Conservation (phyloP, 2,797 vertebrate genomes). For the Lepidocolaptes lacrymiger region DNA sequence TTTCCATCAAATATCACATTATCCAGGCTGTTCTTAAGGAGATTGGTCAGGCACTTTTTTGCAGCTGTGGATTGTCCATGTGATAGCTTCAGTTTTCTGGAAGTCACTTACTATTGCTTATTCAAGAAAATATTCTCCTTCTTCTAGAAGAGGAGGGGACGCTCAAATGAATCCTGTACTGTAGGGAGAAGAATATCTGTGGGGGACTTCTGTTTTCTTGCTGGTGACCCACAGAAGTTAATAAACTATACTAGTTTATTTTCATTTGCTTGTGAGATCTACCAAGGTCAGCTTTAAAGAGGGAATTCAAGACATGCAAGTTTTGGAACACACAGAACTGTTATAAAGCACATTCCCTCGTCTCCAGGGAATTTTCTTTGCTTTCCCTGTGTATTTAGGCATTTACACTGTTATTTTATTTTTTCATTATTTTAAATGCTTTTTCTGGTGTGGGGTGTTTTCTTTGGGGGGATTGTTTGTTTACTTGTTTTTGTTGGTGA, state of each 20-base stretch:
- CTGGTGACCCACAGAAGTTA: neutral
- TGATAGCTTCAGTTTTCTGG: neutral
- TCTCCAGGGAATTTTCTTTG: neutral
- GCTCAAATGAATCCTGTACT: neutral
- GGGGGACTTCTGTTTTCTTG: neutral
- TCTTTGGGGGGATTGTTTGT: no score
- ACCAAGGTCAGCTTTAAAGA: neutral
- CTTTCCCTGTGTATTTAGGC: neutral
- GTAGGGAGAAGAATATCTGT: neutral
- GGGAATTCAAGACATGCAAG: neutral
- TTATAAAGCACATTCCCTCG: neutral
- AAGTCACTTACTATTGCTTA: neutral
- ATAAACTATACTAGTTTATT: neutral
- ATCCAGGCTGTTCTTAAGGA: neutral
- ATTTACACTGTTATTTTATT: neutral
- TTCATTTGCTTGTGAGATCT: neutral
- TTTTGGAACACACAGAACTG: neutral
- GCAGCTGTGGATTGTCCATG: neutral
- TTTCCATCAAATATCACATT: neutral
- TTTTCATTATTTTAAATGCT: neutral
- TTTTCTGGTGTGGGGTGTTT: accelerated
- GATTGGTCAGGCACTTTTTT: neutral
- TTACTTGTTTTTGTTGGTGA: neutral
- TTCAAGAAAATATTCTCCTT: neutral
- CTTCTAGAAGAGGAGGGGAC: neutral